Evolutionary conservation across 2,888 invertebrate genomes (phyloP).

Genomic region (Spodoptera littoralis): DNA sequence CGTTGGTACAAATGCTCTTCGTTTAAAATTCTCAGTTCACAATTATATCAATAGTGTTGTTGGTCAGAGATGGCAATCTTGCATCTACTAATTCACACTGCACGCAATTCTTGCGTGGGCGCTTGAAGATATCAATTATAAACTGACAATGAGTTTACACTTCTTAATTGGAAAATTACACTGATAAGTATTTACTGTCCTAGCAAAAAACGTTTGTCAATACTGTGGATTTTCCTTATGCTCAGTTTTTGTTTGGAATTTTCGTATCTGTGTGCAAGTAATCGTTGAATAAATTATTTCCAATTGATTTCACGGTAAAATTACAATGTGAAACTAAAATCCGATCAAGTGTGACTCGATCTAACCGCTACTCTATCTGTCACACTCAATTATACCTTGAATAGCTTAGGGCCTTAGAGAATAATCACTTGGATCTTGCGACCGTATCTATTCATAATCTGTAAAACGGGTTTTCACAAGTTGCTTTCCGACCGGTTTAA

Average conservation of each 20-base stretch:
- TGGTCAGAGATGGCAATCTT: slow-evolving; percentile 1
- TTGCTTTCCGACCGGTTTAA: slow-evolving; percentile 50
- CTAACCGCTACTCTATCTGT: slow-evolving; percentile 50
- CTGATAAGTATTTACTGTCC: too few species aligned
- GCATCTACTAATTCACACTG: not conserved
- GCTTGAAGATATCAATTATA: not conserved
- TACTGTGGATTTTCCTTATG: slow-evolving; percentile 9
- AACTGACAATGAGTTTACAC: slow-evolving; percentile 3
- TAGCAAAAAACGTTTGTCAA: not conserved
- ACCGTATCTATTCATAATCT: slow-evolving; percentile 54
- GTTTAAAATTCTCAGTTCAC: slow-evolving; percentile 6
- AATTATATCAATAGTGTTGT: not conserved
- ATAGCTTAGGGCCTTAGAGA: slow-evolving; percentile 31
- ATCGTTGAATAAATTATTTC: slow-evolving; percentile 18
- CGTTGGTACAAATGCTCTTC: not conserved
- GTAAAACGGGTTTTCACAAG: slow-evolving; percentile 47
- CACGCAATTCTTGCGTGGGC: not conserved
- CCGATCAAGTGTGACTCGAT: slow-evolving; percentile 34
- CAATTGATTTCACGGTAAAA: slow-evolving; percentile 23
- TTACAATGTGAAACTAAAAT: slow-evolving; percentile 36
- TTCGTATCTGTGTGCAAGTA: not conserved
- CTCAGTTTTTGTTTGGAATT: slow-evolving; percentile 2
- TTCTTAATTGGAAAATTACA: slow-evolving; percentile 1
- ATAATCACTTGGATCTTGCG: slow-evolving; percentile 45
- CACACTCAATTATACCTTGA: slow-evolving; percentile 48